Evolutionary conservation across 2,113 vertebrate genomes (phyloP).

Genomic region (Raphicerus campestris): DNA sequence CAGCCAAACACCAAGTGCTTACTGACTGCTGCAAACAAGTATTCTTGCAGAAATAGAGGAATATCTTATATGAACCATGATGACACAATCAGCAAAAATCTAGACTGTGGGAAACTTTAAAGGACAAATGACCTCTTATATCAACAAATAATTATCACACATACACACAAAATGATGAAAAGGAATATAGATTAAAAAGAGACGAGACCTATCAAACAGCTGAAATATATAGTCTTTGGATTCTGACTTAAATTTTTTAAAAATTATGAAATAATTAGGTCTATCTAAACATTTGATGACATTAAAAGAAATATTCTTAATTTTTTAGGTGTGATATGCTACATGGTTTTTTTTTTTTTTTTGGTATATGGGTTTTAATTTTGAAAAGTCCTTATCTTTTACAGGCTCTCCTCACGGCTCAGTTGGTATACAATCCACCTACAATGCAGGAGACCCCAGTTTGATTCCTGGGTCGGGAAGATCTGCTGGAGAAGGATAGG

Average conservation of each 20-base stretch:
- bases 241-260: background rate
- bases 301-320: background rate
- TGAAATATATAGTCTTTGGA: background rate
- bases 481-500: background rate
- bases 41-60: background rate
- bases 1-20: background rate
- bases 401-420: background rate
- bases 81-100: background rate
- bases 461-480: background rate
- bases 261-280: background rate
- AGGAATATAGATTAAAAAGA: background rate
- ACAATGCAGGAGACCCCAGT: background rate
- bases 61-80: background rate
- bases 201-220: background rate
- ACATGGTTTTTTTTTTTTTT: too few species aligned
- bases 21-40: background rate
- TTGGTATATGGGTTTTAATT: background rate
- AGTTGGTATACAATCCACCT: background rate
- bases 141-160: conserved; percentile 5
- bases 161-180: background rate
- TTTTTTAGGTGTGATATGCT: conserved; percentile 13
- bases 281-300: background rate
- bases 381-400: background rate
- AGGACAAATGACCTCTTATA: background rate
- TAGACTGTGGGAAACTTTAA: background rate